Percentiles rank a stretch among this genome's conserved stretches.
These are phyloP conservation scores for Gastracanthus pulcherrimus DNA, from an alignment of 2,888 invertebrate species.

Conservation along the genomic window DNA sequence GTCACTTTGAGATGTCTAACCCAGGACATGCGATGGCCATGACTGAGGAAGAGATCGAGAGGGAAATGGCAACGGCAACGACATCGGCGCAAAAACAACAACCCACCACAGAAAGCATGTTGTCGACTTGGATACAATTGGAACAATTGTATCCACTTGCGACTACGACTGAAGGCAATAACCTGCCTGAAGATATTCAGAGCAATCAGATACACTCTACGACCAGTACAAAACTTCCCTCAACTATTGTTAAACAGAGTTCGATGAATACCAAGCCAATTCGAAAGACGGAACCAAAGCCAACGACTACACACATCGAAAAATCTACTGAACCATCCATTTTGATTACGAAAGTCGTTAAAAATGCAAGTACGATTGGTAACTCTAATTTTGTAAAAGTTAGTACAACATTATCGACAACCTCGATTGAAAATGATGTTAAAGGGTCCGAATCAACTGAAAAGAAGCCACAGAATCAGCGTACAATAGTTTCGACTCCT, in stretches of 20 bases:
- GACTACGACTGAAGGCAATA: slow-evolving; percentile 61
- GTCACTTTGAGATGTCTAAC: slow-evolving; percentile 77
- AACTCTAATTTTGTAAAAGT: slow-evolving; percentile 53
- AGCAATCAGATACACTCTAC: slow-evolving; percentile 29
- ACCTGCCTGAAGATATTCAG: slow-evolving; percentile 25
- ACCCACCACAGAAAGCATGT: slow-evolving; percentile 82
- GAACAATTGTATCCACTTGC: slow-evolving; percentile 81
- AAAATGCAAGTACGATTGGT: background rate
- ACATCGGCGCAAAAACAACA: slow-evolving; percentile 71
- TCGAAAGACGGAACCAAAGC: slow-evolving; percentile 59
- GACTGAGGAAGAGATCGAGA: slow-evolving; percentile 82
- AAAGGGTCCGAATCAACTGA: background rate
- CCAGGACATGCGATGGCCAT: slow-evolving; percentile 84
- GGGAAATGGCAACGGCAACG: slow-evolving; percentile 74
- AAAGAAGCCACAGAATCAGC: slow-evolving; percentile 36
- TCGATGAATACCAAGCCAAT: slow-evolving; percentile 58
- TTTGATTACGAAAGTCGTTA: slow-evolving; percentile 45
- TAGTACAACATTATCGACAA: slow-evolving; percentile 26
- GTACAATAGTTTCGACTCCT: background rate
- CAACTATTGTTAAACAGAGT: slow-evolving; percentile 52
- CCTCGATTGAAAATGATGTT: slow-evolving; percentile 39
- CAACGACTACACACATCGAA: slow-evolving; percentile 34
- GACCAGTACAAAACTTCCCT: slow-evolving; percentile 32
- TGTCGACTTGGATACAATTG: slow-evolving; percentile 88
- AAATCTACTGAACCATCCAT: slow-evolving; percentile 54